These are phyloP conservation scores for Agonopterix arenella DNA, from an alignment of 2,888 invertebrate species.

Conservation along the genomic window DNA sequence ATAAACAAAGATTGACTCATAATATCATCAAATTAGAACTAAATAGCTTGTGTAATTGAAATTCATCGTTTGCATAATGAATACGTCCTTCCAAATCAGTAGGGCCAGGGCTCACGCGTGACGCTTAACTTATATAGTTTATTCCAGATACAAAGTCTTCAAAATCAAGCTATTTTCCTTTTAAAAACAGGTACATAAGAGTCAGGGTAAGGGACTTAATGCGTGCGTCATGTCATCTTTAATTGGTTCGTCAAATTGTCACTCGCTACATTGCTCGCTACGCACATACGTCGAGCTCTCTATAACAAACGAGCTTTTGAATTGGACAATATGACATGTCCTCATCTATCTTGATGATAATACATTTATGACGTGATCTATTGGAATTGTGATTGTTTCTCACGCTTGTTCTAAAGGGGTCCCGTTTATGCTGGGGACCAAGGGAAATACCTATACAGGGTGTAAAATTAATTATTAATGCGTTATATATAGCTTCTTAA, in stretches of 20 bases:
- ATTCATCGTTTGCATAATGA: conserved; percentile 23
- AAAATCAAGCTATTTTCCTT: too few species aligned
- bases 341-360: conserved; percentile 19
- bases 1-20: neutral
- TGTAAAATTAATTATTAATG: too few species aligned
- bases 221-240: conserved; percentile 7
- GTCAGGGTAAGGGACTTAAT: neutral
- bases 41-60: conserved; percentile 10
- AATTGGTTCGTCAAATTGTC: conserved; percentile 3
- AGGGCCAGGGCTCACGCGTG: conserved; percentile 4
- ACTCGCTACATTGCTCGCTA: conserved; percentile 1
- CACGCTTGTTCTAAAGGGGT: conserved; percentile 6
- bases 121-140: too few species aligned
- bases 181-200: too few species aligned
- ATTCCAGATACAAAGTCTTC: too few species aligned
- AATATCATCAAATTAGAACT: neutral
- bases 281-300: neutral
- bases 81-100: conserved; percentile 40
- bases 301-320: conserved; percentile 11
- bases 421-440: too few species aligned
- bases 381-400: conserved; percentile 13
- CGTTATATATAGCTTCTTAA: too few species aligned
- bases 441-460: too few species aligned
- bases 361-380: conserved; percentile 12
- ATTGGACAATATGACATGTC: conserved; percentile 12